A percentile compares a stretch with the other conserved stretches of the same genome.
Evolutionary conservation across 2,113 vertebrate genomes (phyloP).

Genomic region (Pseudopipra pipra): DNA sequence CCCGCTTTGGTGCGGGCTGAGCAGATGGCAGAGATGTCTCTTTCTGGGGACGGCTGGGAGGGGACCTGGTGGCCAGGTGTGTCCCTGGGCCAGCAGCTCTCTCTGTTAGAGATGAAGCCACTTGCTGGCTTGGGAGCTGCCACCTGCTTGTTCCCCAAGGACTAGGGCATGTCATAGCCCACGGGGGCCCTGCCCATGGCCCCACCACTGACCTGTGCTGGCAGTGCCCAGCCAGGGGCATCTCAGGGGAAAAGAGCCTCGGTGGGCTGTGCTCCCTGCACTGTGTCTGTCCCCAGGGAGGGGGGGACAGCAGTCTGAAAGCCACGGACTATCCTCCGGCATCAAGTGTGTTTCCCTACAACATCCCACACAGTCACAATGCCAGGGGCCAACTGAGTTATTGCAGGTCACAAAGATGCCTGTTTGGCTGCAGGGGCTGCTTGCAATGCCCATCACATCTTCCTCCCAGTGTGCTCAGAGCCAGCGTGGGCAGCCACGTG

Average conservation of each 20-base stretch:
- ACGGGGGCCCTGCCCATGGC: fast-evolving
- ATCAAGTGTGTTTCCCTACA: background rate
- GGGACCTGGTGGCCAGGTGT: background rate
- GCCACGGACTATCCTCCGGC: background rate
- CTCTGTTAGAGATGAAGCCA: fast-evolving
- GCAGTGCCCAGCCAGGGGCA: background rate
- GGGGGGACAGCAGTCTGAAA: background rate
- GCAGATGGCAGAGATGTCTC: background rate
- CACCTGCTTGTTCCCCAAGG: background rate
- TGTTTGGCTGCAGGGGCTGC: background rate
- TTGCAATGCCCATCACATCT: background rate
- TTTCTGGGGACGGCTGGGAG: background rate
- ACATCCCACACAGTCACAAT: fast-evolving
- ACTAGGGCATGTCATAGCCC: background rate
- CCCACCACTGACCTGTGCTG: background rate
- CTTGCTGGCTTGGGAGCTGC: background rate
- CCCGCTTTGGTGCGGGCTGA: background rate
- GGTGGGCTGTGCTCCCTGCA: background rate
- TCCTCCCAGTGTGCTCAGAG: fast-evolving
- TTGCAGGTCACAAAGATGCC: background rate
- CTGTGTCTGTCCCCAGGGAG: background rate
- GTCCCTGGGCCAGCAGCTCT: background rate
- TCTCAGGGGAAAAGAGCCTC: background rate
- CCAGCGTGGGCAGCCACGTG: fast-evolving
- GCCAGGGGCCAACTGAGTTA: background rate